Evolutionary conservation across 2,113 vertebrate genomes (phyloP).

Genomic region (Corvus hawaiiensis): DNA sequence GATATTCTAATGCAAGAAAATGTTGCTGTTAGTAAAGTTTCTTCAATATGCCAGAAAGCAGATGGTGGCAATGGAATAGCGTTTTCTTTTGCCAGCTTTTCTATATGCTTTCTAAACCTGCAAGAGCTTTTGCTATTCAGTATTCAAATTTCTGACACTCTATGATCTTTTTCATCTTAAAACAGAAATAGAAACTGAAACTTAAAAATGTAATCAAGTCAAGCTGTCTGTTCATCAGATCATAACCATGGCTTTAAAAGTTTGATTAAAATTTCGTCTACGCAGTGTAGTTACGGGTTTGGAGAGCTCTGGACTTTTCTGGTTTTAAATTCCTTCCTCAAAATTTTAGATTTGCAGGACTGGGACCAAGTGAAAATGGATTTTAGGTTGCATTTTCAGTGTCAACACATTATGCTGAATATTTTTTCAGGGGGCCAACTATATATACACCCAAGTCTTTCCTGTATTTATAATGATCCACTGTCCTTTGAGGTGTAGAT

Average conservation of each 20-base stretch:
- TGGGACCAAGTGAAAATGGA: neutral
- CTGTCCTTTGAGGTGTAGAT: neutral
- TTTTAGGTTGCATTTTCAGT: conserved; percentile 8
- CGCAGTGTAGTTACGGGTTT: neutral
- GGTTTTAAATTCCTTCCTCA: neutral
- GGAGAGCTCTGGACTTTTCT: conserved; percentile 19
- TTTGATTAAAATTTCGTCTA: conserved; percentile 67
- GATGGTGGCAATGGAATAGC: conserved; percentile 67
- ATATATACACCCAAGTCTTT: neutral
- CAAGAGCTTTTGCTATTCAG: conserved; percentile 71
- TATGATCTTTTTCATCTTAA: conserved; percentile 73
- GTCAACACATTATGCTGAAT: neutral
- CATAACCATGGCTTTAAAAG: conserved; percentile 55
- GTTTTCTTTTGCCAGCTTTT: conserved; percentile 73
- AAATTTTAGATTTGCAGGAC: neutral
- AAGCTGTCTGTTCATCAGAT: conserved; percentile 68
- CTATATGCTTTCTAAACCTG: conserved; percentile 77
- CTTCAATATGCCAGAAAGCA: conserved; percentile 71
- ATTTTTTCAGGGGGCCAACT: neutral
- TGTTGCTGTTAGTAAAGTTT: conserved; percentile 73
- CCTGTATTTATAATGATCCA: neutral
- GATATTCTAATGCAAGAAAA: conserved; percentile 74
- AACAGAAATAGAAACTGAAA: conserved; percentile 77
- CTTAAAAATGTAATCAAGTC: conserved; percentile 73
- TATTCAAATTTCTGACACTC: conserved; percentile 72